Base-by-base conservation (phyloP, 2,888 invertebrate species). In the Chrysina gloriosa region DNA sequence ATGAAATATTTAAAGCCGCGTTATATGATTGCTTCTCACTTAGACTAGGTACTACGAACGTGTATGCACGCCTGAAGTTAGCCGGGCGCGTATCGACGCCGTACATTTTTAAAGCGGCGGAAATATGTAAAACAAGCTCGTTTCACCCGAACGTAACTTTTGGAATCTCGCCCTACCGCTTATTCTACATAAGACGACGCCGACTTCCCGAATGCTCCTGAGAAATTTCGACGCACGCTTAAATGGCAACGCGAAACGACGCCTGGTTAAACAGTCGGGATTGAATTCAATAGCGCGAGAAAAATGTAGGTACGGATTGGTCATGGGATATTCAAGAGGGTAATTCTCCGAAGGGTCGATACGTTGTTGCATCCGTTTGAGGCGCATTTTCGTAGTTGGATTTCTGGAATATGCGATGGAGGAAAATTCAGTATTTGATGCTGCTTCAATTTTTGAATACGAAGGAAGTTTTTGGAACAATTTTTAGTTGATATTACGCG, bases 11-110 rank as follows among this genome's bases (percentile, higher is more conserved):
- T 45, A 45, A 45, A 45, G 19, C 16, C 45, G 16, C 7, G 45
- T 45, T 21, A 45, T 45, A 45, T 45, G 45, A 45, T 45, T 45
- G 45, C 45, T 45, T 45, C 45, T 45, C 45, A 45, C 45, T 45
- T 45, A 45, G 45, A 21, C 16, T n/a, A n/a, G n/a, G n/a, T n/a
- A n/a, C n/a, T n/a, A n/a, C n/a, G n/a, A n/a, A n/a, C n/a, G n/a
- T 45, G 45, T 21, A 31, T 31, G n/a, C 3, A 14, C 7, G 21
- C 21, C 9, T 16, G 21, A 21, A 2, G 19, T 2, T 16, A 21
- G 21, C 45, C 31, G 45, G 1, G n/a, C n/a, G 19, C 21, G 19
- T 45, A 45, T 45, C 19, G 45, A n/a, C 2, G 21, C 45, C 45
- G 19, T 45, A 19, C 19, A 45, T 45, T 45, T 45, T 45, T 45